Conservation (phyloP, 2,113 vertebrate species). For the Eurystomus gularis region DNA sequence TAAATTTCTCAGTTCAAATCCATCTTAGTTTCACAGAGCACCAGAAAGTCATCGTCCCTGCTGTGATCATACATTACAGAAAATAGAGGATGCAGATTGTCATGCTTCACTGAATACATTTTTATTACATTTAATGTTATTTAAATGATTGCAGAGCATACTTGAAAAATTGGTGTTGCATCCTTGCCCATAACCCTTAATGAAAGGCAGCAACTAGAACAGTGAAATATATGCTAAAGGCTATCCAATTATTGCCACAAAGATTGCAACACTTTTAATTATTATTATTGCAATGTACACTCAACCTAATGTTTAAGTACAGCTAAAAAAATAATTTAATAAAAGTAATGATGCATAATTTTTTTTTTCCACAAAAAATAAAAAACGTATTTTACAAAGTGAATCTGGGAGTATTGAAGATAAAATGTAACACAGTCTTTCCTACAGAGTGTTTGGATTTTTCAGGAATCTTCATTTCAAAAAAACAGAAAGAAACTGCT, state of each 20-base stretch:
- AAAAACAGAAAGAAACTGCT: not conserved
- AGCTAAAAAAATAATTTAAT: not conserved
- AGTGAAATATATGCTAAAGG: conserved; percentile 1
- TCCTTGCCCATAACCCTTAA: not conserved
- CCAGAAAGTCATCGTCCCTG: conserved; percentile 15
- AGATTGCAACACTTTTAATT: not conserved
- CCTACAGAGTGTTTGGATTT: not conserved
- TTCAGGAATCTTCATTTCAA: not conserved
- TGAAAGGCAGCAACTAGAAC: not conserved
- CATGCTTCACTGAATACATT: conserved; percentile 37
- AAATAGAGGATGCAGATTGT: conserved; percentile 27
- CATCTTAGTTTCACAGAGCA: conserved; percentile 22
- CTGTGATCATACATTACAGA: conserved; percentile 58
- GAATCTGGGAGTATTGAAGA: not conserved
- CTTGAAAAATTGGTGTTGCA: conserved; percentile 23
- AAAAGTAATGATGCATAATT: not conserved
- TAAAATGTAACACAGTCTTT: not conserved
- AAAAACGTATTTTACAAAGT: not conserved
- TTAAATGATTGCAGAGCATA: not conserved
- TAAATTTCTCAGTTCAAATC: conserved; percentile 43
- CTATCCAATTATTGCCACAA: not conserved
- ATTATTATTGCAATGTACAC: not conserved
- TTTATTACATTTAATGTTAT: conserved; percentile 52
- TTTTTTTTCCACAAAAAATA: not conserved
- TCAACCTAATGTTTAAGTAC: not conserved